These are phyloP conservation scores for Nomada flava DNA, from an alignment of 2,888 invertebrate species.

Conservation along the genomic window DNA sequence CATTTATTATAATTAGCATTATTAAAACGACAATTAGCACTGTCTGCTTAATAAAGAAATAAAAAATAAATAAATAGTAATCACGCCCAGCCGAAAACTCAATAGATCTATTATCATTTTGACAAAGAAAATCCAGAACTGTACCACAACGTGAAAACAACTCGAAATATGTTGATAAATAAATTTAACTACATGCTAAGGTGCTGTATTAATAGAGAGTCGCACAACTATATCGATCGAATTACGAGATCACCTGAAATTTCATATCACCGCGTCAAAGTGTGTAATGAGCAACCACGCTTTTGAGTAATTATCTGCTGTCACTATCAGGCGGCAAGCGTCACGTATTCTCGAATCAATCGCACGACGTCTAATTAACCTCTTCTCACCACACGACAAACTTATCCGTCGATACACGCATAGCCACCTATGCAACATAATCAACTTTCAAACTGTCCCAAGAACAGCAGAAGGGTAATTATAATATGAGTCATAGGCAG, in stretches of 20 bases:
- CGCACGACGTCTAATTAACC: slow-evolving; percentile 67
- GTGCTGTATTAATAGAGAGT: neutral
- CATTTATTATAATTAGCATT: too few relatives aligned
- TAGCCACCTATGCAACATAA: slow-evolving; percentile 18
- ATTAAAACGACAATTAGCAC: too few relatives aligned
- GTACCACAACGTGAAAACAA: too few relatives aligned
- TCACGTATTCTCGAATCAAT: slow-evolving; percentile 43
- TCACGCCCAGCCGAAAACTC: too few relatives aligned
- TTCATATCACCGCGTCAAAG: slow-evolving; percentile 30
- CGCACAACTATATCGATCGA: slow-evolving; percentile 3
- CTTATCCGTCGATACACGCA: slow-evolving; percentile 26
- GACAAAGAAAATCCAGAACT: too few relatives aligned
- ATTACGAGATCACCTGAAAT: slow-evolving; percentile 23
- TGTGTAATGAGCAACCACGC: slow-evolving; percentile 34
- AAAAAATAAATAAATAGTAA: too few relatives aligned
- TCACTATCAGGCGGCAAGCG: slow-evolving; percentile 57
- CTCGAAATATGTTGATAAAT: too few relatives aligned
- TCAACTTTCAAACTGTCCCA: slow-evolving; percentile 5
- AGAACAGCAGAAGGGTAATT: neutral
- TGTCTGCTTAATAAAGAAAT: too few relatives aligned
- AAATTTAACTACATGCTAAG: too few relatives aligned
- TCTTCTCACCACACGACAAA: slow-evolving; percentile 24
- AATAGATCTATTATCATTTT: too few relatives aligned
- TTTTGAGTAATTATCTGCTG: slow-evolving; percentile 66
- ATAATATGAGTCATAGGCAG: neutral